Evolutionary conservation across 2,113 vertebrate genomes (phyloP).

Genomic region (Xiphophorus hellerii): DNA sequence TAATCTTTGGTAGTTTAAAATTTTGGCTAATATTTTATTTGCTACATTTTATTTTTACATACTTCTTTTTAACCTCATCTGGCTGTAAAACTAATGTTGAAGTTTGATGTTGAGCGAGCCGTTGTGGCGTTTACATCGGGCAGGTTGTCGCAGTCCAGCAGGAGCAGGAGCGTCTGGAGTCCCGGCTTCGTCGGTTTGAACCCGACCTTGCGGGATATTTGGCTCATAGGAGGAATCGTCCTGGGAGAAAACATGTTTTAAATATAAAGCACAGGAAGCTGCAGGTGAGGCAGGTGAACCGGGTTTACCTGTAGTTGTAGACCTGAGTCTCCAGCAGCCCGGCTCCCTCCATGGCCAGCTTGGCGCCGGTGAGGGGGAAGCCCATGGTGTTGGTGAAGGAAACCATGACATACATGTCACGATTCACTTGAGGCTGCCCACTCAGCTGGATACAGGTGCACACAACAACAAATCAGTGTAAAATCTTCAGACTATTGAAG

Average conservation of each 20-base stretch:
- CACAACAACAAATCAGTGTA: too few species aligned
- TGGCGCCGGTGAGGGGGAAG: conserved; percentile 71
- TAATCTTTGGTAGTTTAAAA: too few species aligned
- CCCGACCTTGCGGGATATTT: conserved; percentile 80
- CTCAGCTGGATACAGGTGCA: conserved; percentile 33
- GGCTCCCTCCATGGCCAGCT: conserved; percentile 81
- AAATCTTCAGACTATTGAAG: too few species aligned
- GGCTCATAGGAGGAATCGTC: not conserved
- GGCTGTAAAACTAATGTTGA: too few species aligned
- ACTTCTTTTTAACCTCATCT: too few species aligned
- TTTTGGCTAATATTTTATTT: too few species aligned
- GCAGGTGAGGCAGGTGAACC: not conserved
- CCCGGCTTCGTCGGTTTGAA: conserved; percentile 75
- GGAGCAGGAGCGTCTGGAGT: conserved; percentile 77
- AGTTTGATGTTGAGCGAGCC: too few species aligned
- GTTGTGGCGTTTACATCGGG: conserved; percentile 63
- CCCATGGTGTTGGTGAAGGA: conserved; percentile 86
- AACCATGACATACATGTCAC: conserved; percentile 73
- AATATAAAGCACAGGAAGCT: not conserved
- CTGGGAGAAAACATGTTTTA: conserved; percentile 42
- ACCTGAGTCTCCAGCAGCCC: conserved; percentile 66
- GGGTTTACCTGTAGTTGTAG: conserved; percentile 79
- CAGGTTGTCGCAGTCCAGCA: conserved; percentile 74
- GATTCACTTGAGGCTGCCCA: conserved; percentile 5
- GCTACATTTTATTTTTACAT: too few species aligned